Base-by-base conservation (phyloP, 1,140 invertebrate genomes). In the Whitmania pigra region DNA sequence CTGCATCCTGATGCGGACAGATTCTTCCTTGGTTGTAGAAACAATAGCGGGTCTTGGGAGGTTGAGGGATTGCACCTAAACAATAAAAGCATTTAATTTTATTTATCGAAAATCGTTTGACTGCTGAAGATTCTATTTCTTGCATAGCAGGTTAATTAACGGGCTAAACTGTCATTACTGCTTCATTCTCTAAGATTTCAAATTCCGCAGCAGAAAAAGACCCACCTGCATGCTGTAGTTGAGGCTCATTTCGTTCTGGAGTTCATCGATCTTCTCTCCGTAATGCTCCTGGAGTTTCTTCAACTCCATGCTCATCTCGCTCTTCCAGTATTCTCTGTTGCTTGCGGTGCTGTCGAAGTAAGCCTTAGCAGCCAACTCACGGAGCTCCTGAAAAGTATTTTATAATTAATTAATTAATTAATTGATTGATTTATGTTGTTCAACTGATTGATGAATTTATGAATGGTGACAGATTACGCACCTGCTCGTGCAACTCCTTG, bases 401-500 rank as follows among this genome's bases (percentile, higher is more conserved):
- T 17, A 63, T 25, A 18, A 63, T 22, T 60, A 60, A 60, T 22
- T 60, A 7, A 60, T 9, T 17, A 9, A 17, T 63, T 63, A 31
- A 18, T 25, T 63, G 29, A 25, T 63, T 25, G 9, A 63, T 31
- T 0, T 7, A 25, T 13, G 22, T 13, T 63, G 25, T 25, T 25
- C 20, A 22, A 31, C 1, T 22, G 22, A 63, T 13, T 63, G 22
- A n/a, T 63, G 15, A 63, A 25, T 63, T 63, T 49, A 49, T 49
- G 43, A 18, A 63, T 2, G 18, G 57, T 18, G 29, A 18, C 22
- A 63, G 1, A 18, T 63, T 49, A 49, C 57, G 57, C 7, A 80
- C 80, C 77, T 82, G 80, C 76, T 81, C 81, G 68, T 81, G 80
- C n/a, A 82, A 75, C 22, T 77, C 77, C 77, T 83, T 82, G 72